Evolutionary conservation across 2,888 invertebrate species (phyloP), one percentile per base, ranked within the genome.

Genomic region (Rotaria macrura): DNA sequence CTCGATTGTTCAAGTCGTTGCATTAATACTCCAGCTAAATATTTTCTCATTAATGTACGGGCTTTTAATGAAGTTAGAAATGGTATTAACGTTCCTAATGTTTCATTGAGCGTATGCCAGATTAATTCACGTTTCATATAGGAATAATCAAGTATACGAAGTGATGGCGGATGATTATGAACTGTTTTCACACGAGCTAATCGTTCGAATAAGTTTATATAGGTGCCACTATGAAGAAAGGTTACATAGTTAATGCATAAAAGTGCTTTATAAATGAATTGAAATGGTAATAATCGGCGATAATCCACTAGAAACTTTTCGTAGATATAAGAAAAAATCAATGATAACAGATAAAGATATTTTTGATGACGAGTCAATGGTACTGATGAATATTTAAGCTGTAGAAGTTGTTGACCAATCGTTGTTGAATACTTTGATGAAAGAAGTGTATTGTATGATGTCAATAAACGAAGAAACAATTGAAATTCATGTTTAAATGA

Each of bases 41-140:
- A 43, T n/a, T 79, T 79, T 40, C 79, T 40, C 25, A 79, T 43
- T 5, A 79, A 79, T 79, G 43, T 79, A 12, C 43, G 40, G 25
- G 43, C 40, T 79, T 79, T 79, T 34, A 43, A 43, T 43, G 79
- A 79, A 14, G 43, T 79, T 23, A 79, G 0, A 43, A 79, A 79
- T 43, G 79, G 79, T 43, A 79, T 79, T 23, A 79, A 20, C 12
- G 79, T 79, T 2, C 43, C 43, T n/a, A 79, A 79, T 43, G 79
- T 79, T 79, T 79, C 79, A 43, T 79, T 79, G 1, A 79, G 43
- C n/a, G 79, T 40, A 79, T 79, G 79, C 79, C 79, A 79, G n/a
- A 79, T 79, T 43, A 79, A 79, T 79, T 79, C 79, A 43, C 43
- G 40, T 79, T 79, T 79, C 79, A 79, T 79, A n/a, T 79, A 79